phyloP scores from a whole-genome alignment of 2,888 invertebrate genomes.

The Polyommatus iphigenia region DNA sequence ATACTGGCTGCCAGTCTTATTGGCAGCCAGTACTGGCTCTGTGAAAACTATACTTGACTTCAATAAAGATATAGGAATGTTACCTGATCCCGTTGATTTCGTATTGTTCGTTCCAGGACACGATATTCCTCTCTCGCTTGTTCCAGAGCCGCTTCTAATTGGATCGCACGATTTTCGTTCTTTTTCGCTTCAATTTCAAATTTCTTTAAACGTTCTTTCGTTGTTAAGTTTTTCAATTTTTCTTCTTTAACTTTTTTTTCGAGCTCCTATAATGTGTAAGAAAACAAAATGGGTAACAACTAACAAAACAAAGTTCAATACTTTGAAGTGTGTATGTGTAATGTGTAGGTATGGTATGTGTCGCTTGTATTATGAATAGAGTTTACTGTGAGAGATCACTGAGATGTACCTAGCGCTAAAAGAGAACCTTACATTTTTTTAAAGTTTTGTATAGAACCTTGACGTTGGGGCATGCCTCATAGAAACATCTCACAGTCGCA shows the following conservation, averaged over 20 bases:
- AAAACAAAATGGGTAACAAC: neutral
- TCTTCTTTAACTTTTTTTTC: slow-evolving; percentile 67
- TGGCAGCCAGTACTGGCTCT: too few species aligned
- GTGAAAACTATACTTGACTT: too few species aligned
- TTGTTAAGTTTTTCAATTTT: slow-evolving; percentile 50
- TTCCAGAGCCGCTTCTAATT: slow-evolving; percentile 58
- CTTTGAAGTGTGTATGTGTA: neutral
- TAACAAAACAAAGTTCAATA: neutral
- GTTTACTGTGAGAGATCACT: too few species aligned
- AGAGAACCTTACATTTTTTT: too few species aligned
- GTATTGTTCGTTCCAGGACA: slow-evolving; percentile 55
- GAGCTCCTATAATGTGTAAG: slow-evolving; percentile 52
- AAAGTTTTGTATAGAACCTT: too few species aligned
- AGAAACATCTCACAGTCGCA: too few species aligned
- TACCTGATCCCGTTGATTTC: slow-evolving; percentile 63
- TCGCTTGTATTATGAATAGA: too few species aligned
- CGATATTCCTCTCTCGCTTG: slow-evolving; percentile 53
- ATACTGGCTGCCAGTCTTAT: too few species aligned
- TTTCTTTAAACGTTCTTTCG: slow-evolving; percentile 54
- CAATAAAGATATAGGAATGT: neutral
- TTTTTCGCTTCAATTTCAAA: slow-evolving; percentile 61
- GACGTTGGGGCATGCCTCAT: too few species aligned
- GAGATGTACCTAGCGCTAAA: too few species aligned
- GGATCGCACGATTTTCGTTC: slow-evolving; percentile 50
- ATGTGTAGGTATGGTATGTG: too few species aligned